phyloP scores from a whole-genome alignment of 2,113 vertebrate genomes.

The Oophaga pumilio region DNA sequence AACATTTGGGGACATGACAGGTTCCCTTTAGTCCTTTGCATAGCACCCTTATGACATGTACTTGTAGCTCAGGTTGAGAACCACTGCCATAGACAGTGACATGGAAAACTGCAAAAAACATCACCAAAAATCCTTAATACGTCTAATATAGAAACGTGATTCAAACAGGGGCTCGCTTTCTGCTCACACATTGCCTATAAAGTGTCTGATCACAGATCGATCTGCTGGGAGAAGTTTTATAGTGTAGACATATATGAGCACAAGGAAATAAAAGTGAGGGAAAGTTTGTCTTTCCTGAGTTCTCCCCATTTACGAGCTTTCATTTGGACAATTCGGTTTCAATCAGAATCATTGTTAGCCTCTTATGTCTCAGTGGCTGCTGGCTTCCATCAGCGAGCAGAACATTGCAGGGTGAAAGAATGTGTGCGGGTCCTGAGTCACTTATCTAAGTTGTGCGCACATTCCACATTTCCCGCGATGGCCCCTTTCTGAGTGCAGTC shows the following conservation, averaged over 20 bases:
- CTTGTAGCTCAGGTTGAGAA: no score
- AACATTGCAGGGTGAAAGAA: constrained; percentile 10
- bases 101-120: no score
- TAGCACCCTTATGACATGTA: no score
- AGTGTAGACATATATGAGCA: background rate
- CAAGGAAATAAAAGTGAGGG: background rate
- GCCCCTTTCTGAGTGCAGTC: background rate
- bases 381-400: constrained; percentile 11
- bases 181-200: background rate
- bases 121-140: no score
- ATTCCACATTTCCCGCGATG: constrained; percentile 40
- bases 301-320: background rate
- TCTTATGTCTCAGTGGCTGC: constrained; percentile 4
- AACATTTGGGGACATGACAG: no score
- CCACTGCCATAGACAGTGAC: no score
- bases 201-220: background rate
- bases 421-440: constrained; percentile 27
- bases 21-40: no score
- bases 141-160: no score
- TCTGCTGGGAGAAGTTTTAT: background rate
- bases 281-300: background rate
- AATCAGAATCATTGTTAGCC: constrained; percentile 1
- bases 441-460: constrained; percentile 19
- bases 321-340: background rate
- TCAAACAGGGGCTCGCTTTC: no score